Conservation (phyloP, 2,797 vertebrate species). For the Trachurus trachurus region DNA sequence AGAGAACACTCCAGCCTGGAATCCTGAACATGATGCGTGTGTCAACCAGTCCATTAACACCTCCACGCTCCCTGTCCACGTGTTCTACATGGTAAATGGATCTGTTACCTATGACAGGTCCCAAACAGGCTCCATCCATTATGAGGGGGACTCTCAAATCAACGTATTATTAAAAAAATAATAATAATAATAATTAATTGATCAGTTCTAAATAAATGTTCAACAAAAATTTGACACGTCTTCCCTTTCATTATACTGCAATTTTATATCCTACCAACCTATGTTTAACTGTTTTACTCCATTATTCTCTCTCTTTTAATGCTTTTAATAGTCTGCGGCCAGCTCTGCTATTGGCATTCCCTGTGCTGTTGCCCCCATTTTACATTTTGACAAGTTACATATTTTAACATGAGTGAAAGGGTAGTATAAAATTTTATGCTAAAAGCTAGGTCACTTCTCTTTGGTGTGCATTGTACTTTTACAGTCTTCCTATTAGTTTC, state of each 20-base stretch:
- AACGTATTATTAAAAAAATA: not conserved
- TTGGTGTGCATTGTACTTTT: conserved; percentile 80
- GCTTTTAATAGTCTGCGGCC: conserved; percentile 33
- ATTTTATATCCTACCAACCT: conserved; percentile 3
- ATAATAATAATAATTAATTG: not conserved
- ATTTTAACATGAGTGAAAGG: conserved; percentile 72
- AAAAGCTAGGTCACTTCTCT: conserved; percentile 77
- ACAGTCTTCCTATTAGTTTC: conserved; percentile 82
- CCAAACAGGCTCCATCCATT: conserved; percentile 21
- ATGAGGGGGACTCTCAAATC: not conserved
- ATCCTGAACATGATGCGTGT: conserved; percentile 81
- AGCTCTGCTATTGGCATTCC: conserved; percentile 51
- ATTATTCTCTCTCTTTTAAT: conserved; percentile 38
- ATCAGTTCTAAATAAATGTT: not conserved
- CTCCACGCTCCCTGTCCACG: conserved; percentile 53
- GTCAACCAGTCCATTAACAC: conserved; percentile 86
- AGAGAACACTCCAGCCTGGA: conserved; percentile 81
- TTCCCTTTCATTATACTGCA: conserved; percentile 1
- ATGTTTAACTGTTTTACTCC: conserved; percentile 22
- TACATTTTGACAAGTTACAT: conserved; percentile 74
- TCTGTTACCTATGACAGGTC: conserved; percentile 44
- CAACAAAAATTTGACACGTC: not conserved
- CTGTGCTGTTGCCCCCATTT: conserved; percentile 51
- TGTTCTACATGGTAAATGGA: conserved; percentile 63
- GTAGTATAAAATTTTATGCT: conserved; percentile 79